These are phyloP conservation scores for Notarius lentiginosus DNA, from an alignment of 2,113 vertebrate genomes.

Conservation along the genomic window DNA sequence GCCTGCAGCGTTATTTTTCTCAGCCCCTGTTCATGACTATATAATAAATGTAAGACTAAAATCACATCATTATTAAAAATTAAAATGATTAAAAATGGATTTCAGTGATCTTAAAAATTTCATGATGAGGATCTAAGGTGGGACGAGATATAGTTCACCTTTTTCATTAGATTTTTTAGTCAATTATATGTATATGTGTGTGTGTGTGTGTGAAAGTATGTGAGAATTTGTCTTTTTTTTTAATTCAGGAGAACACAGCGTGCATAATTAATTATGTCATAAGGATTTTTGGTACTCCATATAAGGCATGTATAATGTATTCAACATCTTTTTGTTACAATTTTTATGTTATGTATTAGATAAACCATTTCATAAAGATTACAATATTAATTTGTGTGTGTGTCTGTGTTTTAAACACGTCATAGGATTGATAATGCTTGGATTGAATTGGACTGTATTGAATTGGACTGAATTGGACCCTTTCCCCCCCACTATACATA, in stretches of 20 bases:
- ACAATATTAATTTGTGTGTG: neutral
- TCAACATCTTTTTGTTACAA: neutral
- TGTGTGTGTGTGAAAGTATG: neutral
- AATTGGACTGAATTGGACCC: neutral
- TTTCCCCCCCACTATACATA: neutral
- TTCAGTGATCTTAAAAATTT: neutral
- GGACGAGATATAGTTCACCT: neutral
- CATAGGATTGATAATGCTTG: too few relatives aligned
- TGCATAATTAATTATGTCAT: neutral
- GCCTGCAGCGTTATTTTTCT: neutral
- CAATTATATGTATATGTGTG: neutral
- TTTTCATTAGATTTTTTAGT: neutral
- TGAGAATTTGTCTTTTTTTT: neutral
- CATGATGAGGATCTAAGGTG: neutral
- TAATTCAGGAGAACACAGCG: neutral
- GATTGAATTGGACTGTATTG: neutral
- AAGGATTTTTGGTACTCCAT: neutral
- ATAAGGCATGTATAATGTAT: neutral
- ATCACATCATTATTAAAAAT: neutral
- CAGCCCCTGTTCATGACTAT: neutral
- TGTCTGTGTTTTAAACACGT: too few relatives aligned
- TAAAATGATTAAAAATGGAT: neutral
- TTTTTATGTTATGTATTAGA: too few relatives aligned
- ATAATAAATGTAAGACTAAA: slow-evolving; percentile 1
- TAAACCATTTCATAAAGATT: neutral